A percentile compares a stretch with the other conserved stretches of the same genome.
phyloP scores from a whole-genome alignment of 1,140 invertebrate species.

The Pygmarrhopalites habei region DNA sequence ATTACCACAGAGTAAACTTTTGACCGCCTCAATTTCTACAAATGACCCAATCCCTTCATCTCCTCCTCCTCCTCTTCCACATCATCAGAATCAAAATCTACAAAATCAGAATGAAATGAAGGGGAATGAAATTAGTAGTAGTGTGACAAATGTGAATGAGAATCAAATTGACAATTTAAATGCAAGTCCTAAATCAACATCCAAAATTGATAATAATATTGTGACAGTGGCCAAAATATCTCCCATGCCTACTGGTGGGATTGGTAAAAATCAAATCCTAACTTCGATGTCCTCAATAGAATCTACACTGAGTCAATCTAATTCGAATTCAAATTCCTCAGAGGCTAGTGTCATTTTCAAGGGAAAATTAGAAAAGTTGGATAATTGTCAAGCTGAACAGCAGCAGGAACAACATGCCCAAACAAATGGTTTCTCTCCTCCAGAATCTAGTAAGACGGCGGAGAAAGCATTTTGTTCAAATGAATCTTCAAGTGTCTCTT shows the following conservation, averaged over 20 bases:
- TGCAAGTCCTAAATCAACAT: conserved; percentile 43
- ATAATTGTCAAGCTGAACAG: no score
- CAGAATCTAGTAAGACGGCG: neutral
- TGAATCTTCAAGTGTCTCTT: conserved; percentile 5
- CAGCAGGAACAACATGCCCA: neutral
- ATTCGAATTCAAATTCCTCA: conserved; percentile 53
- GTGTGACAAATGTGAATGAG: conserved; percentile 16
- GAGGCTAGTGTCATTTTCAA: conserved; percentile 57
- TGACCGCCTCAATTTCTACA: no score
- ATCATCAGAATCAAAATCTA: no score
- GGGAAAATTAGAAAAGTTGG: neutral
- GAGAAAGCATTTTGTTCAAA: conserved; percentile 7
- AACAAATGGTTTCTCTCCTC: neutral
- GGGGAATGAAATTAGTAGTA: neutral
- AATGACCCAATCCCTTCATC: no score
- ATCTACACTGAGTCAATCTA: conserved; percentile 44
- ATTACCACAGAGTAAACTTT: no score
- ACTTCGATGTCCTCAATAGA: conserved; percentile 8
- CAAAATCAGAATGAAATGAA: no score
- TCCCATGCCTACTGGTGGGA: conserved; percentile 62
- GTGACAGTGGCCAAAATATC: conserved; percentile 64
- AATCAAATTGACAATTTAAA: conserved; percentile 42
- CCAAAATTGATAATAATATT: conserved; percentile 32
- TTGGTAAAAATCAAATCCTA: no score
- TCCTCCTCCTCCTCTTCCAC: no score